Evolutionary conservation across 2,888 invertebrate genomes (phyloP).

Genomic region (Camponotus fellah): DNA sequence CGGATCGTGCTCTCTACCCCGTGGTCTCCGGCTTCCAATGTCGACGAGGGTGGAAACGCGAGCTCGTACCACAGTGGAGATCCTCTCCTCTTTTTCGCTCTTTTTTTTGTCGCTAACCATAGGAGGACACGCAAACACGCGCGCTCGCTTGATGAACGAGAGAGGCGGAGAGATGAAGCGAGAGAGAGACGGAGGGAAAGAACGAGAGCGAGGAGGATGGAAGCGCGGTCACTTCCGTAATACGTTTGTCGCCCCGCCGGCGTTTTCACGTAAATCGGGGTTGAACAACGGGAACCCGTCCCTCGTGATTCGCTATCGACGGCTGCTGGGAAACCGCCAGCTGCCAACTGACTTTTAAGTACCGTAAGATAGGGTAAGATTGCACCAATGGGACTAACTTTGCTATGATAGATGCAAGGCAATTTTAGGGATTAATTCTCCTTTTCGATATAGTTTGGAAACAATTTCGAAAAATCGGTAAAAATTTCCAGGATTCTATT

Average conservation of each 20-base stretch:
- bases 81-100: conserved; percentile 73
- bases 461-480: not conserved
- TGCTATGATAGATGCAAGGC: not conserved
- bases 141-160: conserved; percentile 47
- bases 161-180: conserved; percentile 16
- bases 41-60: conserved; percentile 84
- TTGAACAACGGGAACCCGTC: conserved; percentile 53
- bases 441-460: not conserved
- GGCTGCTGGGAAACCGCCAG: conserved; percentile 47
- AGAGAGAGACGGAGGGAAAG: conserved; percentile 30
- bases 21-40: conserved; percentile 80
- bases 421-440: not conserved
- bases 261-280: conserved; percentile 52
- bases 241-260: conserved; percentile 28
- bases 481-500: not conserved
- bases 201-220: conserved; percentile 49
- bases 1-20: conserved; percentile 78
- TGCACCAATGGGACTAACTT: not conserved
- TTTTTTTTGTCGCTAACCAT: conserved; percentile 72
- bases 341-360: conserved; percentile 45
- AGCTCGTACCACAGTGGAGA: conserved; percentile 81
- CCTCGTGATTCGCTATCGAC: conserved; percentile 45
- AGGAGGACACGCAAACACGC: conserved; percentile 60
- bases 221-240: conserved; percentile 62
- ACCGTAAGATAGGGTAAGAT: conserved; percentile 34